A percentile compares a stretch with the other conserved stretches of the same genome.
phyloP scores from a whole-genome alignment of 2,113 vertebrate species.

The Pristiophorus japonicus region DNA sequence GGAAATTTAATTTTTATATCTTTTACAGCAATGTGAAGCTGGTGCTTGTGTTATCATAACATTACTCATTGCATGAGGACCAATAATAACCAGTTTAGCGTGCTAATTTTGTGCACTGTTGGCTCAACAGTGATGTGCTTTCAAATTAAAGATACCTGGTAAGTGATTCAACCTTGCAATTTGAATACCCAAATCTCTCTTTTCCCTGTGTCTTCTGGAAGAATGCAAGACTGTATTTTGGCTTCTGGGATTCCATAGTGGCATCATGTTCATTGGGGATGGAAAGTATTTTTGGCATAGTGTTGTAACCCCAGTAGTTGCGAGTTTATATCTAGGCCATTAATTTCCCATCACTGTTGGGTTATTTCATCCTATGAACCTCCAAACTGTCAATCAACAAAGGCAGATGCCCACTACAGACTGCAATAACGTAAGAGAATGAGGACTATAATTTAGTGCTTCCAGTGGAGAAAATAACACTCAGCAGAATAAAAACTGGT shows the following conservation, averaged over 20 bases:
- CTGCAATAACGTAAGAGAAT: neutral
- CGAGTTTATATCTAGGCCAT: neutral
- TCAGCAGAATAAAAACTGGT: neutral
- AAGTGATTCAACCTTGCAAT: neutral
- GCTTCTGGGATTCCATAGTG: neutral
- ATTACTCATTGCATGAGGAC: neutral
- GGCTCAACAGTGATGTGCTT: neutral
- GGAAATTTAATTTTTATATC: neutral
- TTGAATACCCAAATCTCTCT: neutral
- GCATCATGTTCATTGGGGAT: neutral
- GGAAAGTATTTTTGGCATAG: neutral
- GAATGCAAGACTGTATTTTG: neutral
- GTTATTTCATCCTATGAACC: neutral
- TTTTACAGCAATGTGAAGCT: neutral
- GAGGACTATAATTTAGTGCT: conserved; percentile 7
- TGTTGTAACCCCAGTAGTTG: too few species aligned
- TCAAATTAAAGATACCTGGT: neutral
- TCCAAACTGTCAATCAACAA: neutral
- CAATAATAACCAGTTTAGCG: neutral
- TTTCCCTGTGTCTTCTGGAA: neutral
- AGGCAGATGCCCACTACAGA: conserved; percentile 14
- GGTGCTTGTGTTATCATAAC: neutral
- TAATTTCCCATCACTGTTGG: neutral
- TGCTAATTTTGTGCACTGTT: neutral
- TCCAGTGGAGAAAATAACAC: neutral